Evolutionary conservation across 1,140 invertebrate species (phyloP), one percentile per base, ranked within the genome.

Genomic region (Cepaea nemoralis): DNA sequence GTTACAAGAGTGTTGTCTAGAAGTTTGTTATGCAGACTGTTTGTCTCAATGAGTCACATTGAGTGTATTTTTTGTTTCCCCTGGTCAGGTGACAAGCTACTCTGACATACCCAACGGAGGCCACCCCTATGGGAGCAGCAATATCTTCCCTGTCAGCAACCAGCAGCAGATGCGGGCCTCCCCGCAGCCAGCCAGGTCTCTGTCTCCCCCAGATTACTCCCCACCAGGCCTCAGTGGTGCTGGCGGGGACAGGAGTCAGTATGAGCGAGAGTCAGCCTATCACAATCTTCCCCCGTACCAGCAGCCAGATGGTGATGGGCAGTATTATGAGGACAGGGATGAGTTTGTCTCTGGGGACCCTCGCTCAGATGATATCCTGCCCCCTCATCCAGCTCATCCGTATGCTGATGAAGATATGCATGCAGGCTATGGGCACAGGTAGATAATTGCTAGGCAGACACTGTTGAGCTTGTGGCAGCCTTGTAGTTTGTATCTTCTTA

Each of bases 361-460:
- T 37, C 75, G 48, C 35, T 77, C 75, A 19, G 24, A 39, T 37
- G 55, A 55, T 33, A 22, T n/a, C 40, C 39, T 48, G 19, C 37
- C 77, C 14, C 42, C 27, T 27, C 37, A 55, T 12, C 35, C 73
- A n/a, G 40, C 55, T 31, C 39, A 75, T 37, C 69, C 33, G 42
- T 74, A 63, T 67, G 40, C 73, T 77, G 76, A 71, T 59, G 66
- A 80, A 16, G 48, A 55, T 37, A 14, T 66, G 37, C 76, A 75
- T 78, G 80, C 78, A 45, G 77, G 80, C 80, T 82, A 66, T 82
- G 83, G 80, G 77, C 77, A 77, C 5, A 84, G 83, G 83, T 84
- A 80, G 42, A 48, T 77, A 70, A 35, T 33, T 33, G 33, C 33
- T 35, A 35, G 24, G 39, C 31, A 66, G 24, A n/a, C 14, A 55